Percentiles rank a stretch among this genome's conserved stretches.
phyloP scores from a whole-genome alignment of 1,140 invertebrate genomes.

The Euschistus heros region DNA sequence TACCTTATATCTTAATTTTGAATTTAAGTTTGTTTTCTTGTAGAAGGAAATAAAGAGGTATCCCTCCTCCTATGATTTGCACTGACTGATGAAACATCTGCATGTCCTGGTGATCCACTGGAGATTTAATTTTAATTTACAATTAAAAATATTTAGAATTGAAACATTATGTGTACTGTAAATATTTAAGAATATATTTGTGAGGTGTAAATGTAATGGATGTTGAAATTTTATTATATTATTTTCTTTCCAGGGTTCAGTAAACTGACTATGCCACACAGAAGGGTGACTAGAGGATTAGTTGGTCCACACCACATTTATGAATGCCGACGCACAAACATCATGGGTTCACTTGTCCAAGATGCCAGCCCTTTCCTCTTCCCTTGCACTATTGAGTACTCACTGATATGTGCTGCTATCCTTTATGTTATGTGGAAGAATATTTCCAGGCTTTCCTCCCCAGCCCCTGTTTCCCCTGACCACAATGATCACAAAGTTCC shows the following conservation, averaged over 20 bases:
- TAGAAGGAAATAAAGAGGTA: too few species aligned
- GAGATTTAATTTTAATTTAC: too few species aligned
- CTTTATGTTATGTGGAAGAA: conserved; percentile 92
- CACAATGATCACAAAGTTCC: conserved; percentile 34
- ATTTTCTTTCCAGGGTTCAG: conserved; percentile 38
- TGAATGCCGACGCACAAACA: conserved; percentile 77
- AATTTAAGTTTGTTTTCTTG: too few species aligned
- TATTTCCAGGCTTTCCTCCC: conserved; percentile 49
- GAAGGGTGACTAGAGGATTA: conserved; percentile 53
- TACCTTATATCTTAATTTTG: too few species aligned
- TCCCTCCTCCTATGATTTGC: too few species aligned
- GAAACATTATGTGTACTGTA: too few species aligned
- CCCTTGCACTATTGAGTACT: conserved; percentile 94
- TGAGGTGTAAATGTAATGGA: too few species aligned
- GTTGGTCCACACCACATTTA: conserved; percentile 79
- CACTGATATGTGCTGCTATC: conserved; percentile 88
- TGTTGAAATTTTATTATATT: conserved; percentile 19
- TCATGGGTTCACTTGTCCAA: conserved; percentile 83
- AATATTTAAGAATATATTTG: too few species aligned
- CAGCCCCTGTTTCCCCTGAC: conserved; percentile 5
- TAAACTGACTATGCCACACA: conserved; percentile 40
- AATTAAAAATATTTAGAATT: too few species aligned
- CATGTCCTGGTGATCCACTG: too few species aligned
- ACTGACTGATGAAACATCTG: too few species aligned
- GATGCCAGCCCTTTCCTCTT: conserved; percentile 81